Base-by-base conservation (phyloP, 37 sponge, comb jelly and placozoan genomes). In the Chondrilla cf. caribensis region DNA sequence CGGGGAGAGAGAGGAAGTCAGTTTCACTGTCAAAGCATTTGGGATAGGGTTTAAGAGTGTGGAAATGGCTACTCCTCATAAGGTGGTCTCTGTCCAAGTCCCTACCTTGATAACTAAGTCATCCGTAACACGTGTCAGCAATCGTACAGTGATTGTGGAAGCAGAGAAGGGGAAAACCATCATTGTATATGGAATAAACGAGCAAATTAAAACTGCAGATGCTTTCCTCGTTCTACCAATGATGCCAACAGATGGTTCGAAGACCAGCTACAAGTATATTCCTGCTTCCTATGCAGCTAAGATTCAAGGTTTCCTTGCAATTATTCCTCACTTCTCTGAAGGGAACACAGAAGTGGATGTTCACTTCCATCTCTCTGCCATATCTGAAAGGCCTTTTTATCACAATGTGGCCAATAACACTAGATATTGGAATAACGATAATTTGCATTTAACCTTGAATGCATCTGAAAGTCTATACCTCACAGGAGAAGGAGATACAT, bases 211-310 rank as follows among this genome's bases (percentile, higher is more conserved):
- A 7, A 70, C 83, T 28, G 41, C 79, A 29, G 87, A 87, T 79
- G 66, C 83, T 4, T 87, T 87, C 37, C 58, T 87, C 38, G 87
- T 78, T 58, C 70, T 87, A 22, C 87, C 87, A 2, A 39, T 36
- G 7, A 8, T 43, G 28, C 57, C 57, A 19, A n/a, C n/a, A 47
- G 51, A 47, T 47, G 51, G 51, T 6, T 7, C 6, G 25, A n/a
- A 19, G 6, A 62, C 64, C 15, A 62, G 64, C 8, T 62, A 29
- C 22, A n/a, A 62, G 22, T 62, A 29, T 28, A n/a, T 62, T 29
- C 18, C 15, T 7, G 64, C 18, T 5, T 29, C 29, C 18, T 28
- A 62, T 15, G 15, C 22, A n/a, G 22, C 64, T 29, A 73, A 32
- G 24, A 67, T 43, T 42, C 18, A 37, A 31, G 42, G 80, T 0